Evolutionary conservation across 2,888 invertebrate genomes (phyloP).

Genomic region (Nomada ferruginata): DNA sequence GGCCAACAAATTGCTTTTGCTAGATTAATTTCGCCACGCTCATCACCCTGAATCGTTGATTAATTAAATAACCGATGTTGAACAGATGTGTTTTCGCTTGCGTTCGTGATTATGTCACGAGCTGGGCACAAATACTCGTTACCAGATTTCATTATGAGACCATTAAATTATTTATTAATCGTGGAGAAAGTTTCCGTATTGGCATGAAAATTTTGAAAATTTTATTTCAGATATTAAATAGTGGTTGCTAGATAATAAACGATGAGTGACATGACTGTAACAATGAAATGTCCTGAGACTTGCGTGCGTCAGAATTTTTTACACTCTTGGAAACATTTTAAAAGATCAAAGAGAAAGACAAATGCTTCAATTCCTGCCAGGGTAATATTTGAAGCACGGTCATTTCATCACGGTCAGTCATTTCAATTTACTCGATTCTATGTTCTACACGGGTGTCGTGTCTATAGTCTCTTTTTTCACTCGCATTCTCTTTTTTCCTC

Average conservation of each 20-base stretch:
- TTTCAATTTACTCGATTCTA: not conserved
- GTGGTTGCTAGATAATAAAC: not conserved
- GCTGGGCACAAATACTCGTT: slow-evolving; percentile 21
- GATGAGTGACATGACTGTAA: too few relatives aligned
- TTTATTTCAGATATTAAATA: not conserved
- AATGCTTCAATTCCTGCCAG: too few relatives aligned
- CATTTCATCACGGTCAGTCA: too few relatives aligned
- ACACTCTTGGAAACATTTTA: too few relatives aligned
- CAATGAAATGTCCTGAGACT: too few relatives aligned
- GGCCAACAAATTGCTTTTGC: slow-evolving; percentile 53
- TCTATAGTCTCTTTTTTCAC: not conserved
- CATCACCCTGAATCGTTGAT: slow-evolving; percentile 37
- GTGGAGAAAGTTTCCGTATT: not conserved
- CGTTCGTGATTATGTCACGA: not conserved
- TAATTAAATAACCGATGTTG: slow-evolving; percentile 51
- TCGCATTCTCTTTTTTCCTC: not conserved
- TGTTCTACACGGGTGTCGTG: slow-evolving; percentile 9
- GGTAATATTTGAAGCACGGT: too few relatives aligned
- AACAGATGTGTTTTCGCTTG: slow-evolving; percentile 25
- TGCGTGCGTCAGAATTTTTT: too few relatives aligned
- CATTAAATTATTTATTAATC: slow-evolving; percentile 18
- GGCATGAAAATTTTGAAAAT: not conserved
- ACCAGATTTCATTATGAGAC: slow-evolving; percentile 25
- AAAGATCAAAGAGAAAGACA: too few relatives aligned
- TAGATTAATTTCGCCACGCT: slow-evolving; percentile 48